Percentiles rank a stretch among this genome's conserved stretches.
Conservation (phyloP, 2,113 vertebrate genomes). For the Prionailurus bengalensis region DNA sequence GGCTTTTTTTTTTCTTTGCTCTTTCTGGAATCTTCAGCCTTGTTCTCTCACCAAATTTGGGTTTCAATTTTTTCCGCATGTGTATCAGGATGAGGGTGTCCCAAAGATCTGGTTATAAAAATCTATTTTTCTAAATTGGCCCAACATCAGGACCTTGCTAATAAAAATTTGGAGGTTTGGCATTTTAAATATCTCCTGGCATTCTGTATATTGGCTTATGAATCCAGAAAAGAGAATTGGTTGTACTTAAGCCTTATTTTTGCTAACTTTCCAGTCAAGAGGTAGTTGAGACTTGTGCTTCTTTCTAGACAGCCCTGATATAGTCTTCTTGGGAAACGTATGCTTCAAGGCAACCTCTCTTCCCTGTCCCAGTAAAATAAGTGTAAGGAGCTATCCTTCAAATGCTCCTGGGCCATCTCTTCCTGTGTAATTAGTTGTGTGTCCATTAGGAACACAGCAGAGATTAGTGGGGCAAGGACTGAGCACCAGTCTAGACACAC, state of each 20-base stretch:
- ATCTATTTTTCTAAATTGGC: not conserved
- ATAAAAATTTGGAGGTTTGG: not conserved
- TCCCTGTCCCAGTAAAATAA: not conserved
- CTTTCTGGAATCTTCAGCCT: not conserved
- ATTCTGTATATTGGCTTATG: constrained; percentile 32
- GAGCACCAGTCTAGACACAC: too few species aligned
- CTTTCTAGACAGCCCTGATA: not conserved
- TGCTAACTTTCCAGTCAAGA: not conserved
- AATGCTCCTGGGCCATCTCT: not conserved
- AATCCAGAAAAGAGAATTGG: constrained; percentile 13
- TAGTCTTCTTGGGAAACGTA: not conserved
- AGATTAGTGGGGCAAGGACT: not conserved
- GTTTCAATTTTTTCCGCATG: not conserved
- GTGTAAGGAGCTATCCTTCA: not conserved
- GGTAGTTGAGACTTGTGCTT: not conserved
- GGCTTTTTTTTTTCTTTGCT: not conserved
- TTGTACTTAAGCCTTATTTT: not conserved
- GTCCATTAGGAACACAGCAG: not conserved
- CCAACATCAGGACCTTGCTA: not conserved
- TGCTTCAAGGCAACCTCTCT: not conserved
- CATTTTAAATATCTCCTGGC: constrained; percentile 8
- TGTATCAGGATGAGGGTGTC: not conserved
- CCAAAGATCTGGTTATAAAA: not conserved
- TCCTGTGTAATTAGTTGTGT: not conserved
- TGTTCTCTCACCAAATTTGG: not conserved